A percentile compares a stretch with the other conserved stretches of the same genome.
These are phyloP conservation scores for fruit fly (Drosophila melanogaster) DNA, from an alignment of 1,140 invertebrate genomes.

Conservation along the genomic window DNA sequence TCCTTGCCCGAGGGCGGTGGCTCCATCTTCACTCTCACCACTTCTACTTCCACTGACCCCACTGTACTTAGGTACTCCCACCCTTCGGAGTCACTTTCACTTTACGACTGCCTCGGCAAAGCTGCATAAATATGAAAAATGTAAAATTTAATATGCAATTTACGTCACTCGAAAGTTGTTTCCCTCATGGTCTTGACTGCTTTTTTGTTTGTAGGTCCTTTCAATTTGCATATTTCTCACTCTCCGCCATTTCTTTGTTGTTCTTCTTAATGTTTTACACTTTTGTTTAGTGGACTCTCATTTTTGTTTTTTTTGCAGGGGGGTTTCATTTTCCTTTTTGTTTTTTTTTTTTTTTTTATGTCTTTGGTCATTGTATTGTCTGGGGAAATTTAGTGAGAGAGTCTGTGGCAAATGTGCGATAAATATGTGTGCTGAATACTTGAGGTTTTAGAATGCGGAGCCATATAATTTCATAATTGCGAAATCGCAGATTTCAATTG, in stretches of 20 bases:
- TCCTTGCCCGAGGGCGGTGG: conserved; percentile 14
- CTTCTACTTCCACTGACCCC: background rate
- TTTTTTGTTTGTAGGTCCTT: conserved; percentile 44
- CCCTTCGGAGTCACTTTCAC: conserved; percentile 68
- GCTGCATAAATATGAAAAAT: conserved; percentile 82
- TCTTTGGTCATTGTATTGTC: conserved; percentile 68
- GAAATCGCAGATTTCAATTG: conserved; percentile 56
- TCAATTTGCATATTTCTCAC: conserved; percentile 72
- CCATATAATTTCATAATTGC: conserved; percentile 48
- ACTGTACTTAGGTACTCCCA: background rate
- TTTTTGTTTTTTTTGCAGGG: background rate
- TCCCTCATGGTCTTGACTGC: conserved; percentile 2
- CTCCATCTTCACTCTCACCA: background rate
- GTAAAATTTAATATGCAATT: conserved; percentile 82
- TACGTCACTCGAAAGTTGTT: conserved; percentile 65
- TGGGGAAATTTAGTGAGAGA: conserved; percentile 67
- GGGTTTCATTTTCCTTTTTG: conserved; percentile 4
- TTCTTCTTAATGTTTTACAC: conserved; percentile 65
- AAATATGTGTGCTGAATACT: conserved; percentile 29
- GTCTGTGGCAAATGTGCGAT: conserved; percentile 45
- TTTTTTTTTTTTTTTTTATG: conserved; percentile 51
- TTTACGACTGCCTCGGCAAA: conserved; percentile 62
- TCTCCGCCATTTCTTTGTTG: conserved; percentile 7
- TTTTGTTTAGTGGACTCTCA: conserved; percentile 37
- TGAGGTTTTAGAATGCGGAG: background rate